Evolutionary conservation across 92 coral and sea anemone species (phyloP), one percentile per base, ranked within the genome.

Genomic region (Heliopora coerulea): DNA sequence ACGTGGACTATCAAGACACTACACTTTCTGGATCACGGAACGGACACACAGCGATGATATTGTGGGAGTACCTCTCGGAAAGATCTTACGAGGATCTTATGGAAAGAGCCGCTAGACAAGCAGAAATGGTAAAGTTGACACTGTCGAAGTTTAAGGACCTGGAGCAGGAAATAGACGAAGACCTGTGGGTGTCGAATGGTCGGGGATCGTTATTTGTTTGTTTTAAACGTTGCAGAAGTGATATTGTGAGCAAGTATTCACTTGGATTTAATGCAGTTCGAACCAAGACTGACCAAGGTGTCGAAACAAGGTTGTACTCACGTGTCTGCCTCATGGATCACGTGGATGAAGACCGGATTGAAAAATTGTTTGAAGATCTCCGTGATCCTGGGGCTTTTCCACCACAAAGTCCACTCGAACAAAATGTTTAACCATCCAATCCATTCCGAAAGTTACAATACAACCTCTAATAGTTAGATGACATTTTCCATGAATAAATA

Each of bases 161-260:
- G 9, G 14, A 64, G 46, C 31, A 40, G 31, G 49, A 35, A 35
- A 40, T 64, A 10, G 23, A 11, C 52, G 23, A 33, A 21, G 54
- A 64, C 72, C 29, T 64, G 72, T 64, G 72, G 72, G 15, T 64
- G 50, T 64, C 28, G 10, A 49, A 25, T 19, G 10, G 26, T 1
- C 72, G 26, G 6, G 72, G 72, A 13, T 64, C 72, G 35, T n/a
- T 64, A 31, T 64, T 64, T 40, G 15, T 64, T 17, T 64, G 25
- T 5, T 35, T 64, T 27, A 64, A 29, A 20, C 25, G 25, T 11
- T 50, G 50, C 31, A 64, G 72, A 41, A 9, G 37, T 13, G 72
- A 64, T 25, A 41, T 64, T 27, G 72, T 64, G 52, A 25, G 1
- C 10, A 40, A 44, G 41, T 64, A 64, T 40, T 64, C 52, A n/a